Percentiles rank a stretch among this genome's conserved stretches.
phyloP scores from a whole-genome alignment of 2,888 invertebrate genomes.

The Loripinus fragilis region DNA sequence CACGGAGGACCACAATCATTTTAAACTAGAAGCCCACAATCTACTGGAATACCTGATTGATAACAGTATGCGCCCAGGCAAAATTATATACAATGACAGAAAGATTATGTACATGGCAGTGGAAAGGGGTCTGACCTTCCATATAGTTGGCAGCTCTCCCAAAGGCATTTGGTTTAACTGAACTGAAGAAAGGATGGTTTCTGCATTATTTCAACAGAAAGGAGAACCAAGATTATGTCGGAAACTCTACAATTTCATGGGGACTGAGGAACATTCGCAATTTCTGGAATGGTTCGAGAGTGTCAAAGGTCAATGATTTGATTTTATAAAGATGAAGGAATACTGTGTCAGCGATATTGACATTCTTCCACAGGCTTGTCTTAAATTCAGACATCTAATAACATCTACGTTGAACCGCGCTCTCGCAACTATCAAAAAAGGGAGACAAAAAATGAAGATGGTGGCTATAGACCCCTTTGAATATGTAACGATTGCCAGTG shows the following conservation, averaged over 20 bases:
- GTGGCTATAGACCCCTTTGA: conserved; percentile 47
- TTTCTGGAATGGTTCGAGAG: conserved; percentile 29
- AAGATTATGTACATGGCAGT: conserved; percentile 49
- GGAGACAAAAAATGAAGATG: conserved; percentile 27
- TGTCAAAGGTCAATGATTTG: conserved; percentile 18
- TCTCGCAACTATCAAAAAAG: conserved; percentile 16
- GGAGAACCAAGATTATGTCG: conserved; percentile 49
- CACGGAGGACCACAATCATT: conserved; percentile 16
- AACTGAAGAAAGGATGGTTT: conserved; percentile 51
- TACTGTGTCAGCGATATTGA: conserved; percentile 42
- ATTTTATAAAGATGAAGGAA: conserved; percentile 37
- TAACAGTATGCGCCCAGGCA: conserved; percentile 36
- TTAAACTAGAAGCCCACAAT: conserved; percentile 13
- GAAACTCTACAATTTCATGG: conserved; percentile 43
- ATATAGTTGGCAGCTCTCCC: conserved; percentile 45
- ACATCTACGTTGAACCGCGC: conserved; percentile 15
- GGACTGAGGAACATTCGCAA: conserved; percentile 11
- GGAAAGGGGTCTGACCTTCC: conserved; percentile 31
- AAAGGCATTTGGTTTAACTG: conserved; percentile 44
- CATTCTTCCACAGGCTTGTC: conserved; percentile 42
- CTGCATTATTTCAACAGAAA: conserved; percentile 50
- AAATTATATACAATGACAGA: conserved; percentile 42
- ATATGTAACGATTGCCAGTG: conserved; percentile 39
- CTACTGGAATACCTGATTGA: conserved; percentile 44
- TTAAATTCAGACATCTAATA: conserved; percentile 35